Conservation (phyloP, 2,113 vertebrate species). For the Oreochromis spilurus region DNA sequence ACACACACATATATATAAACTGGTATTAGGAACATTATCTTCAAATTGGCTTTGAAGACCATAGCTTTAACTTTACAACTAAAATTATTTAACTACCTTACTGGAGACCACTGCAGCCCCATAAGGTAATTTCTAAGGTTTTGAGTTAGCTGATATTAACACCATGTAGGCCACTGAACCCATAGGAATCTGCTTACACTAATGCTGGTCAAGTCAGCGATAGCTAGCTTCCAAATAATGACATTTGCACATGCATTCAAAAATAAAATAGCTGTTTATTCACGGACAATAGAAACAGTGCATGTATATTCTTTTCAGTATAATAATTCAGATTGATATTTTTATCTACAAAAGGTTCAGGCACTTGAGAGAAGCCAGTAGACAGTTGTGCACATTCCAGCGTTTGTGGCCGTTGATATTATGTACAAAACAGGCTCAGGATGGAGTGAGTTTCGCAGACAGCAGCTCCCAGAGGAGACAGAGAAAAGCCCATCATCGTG, state of each 20-base stretch:
- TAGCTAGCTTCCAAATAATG: neutral
- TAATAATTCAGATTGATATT: neutral
- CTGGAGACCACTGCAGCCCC: neutral
- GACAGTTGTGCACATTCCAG: conserved; percentile 36
- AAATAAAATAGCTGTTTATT: conserved; percentile 59
- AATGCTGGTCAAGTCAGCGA: neutral
- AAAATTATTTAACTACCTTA: neutral
- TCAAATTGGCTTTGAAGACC: neutral
- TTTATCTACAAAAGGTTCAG: conserved; percentile 42
- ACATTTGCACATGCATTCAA: neutral
- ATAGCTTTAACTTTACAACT: neutral
- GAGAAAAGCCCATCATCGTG: neutral
- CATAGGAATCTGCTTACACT: neutral
- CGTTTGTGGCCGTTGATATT: conserved; percentile 24
- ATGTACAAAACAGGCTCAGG: conserved; percentile 52
- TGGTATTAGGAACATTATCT: neutral
- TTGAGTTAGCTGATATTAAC: neutral
- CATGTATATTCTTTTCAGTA: neutral
- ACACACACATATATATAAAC: rapidly evolving
- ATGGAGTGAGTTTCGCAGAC: conserved; percentile 39
- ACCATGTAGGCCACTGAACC: neutral
- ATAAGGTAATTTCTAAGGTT: neutral
- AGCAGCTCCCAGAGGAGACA: conserved; percentile 25
- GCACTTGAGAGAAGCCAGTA: conserved; percentile 11
- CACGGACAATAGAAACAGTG: conserved; percentile 16